Conservation (phyloP, 1,140 invertebrate species). For the Leptopilina boulardi region DNA sequence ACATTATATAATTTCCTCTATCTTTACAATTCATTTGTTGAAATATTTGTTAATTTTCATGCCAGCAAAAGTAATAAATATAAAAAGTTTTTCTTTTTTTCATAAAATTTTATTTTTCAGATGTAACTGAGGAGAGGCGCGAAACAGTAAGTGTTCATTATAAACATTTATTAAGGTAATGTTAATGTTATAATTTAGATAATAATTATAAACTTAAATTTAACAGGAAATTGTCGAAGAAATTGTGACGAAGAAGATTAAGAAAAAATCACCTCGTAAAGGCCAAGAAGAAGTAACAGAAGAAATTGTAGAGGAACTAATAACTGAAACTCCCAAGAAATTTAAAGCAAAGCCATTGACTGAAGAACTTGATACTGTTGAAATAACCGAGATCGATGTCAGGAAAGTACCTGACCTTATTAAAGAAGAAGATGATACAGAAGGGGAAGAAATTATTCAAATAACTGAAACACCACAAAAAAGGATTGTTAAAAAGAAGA, state of each 20-base stretch:
- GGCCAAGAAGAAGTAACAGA: slow-evolving; percentile 37
- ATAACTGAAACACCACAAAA: not conserved
- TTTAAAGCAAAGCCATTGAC: not conserved
- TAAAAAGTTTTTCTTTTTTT: not conserved
- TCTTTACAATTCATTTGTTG: not conserved
- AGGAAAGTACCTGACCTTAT: not conserved
- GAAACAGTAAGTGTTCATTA: not conserved
- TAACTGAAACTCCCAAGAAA: slow-evolving; percentile 35
- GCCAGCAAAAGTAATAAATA: not conserved
- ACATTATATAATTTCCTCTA: not conserved
- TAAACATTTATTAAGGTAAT: too few species aligned
- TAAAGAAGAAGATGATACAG: not conserved
- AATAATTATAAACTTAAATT: not conserved
- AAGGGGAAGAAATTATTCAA: not conserved
- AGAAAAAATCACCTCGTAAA: slow-evolving; percentile 41
- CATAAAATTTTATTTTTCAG: slow-evolving; percentile 10
- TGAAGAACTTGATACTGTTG: not conserved
- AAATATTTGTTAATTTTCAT: not conserved
- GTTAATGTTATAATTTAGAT: too few species aligned
- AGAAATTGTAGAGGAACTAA: slow-evolving; percentile 51
- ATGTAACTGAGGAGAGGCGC: slow-evolving; percentile 9
- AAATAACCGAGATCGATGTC: not conserved
- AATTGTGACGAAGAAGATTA: slow-evolving; percentile 29
- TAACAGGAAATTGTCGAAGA: slow-evolving; percentile 53
- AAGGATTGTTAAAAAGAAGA: not conserved